These are phyloP conservation scores for Agonum fuliginosum DNA, from an alignment of 2,888 invertebrate genomes.

Conservation along the genomic window DNA sequence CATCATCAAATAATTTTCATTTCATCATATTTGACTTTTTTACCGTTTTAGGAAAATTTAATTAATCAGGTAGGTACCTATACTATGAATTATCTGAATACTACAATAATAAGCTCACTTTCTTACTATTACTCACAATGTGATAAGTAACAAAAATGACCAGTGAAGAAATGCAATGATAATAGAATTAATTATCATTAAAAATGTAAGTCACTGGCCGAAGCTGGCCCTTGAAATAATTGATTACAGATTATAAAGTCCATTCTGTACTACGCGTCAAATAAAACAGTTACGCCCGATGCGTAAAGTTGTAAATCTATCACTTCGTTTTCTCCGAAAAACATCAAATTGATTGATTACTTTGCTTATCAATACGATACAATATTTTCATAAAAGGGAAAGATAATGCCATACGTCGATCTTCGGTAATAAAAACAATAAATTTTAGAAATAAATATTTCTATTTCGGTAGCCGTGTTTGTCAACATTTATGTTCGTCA, in stretches of 20 bases:
- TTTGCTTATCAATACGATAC: constrained; percentile 11
- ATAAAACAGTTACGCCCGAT: constrained; percentile 29
- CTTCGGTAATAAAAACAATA: constrained; percentile 6
- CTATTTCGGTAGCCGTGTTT: not conserved
- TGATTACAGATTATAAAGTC: constrained; percentile 18
- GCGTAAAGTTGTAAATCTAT: constrained; percentile 31
- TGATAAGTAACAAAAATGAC: too few relatives aligned
- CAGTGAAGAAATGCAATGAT: constrained; percentile 6
- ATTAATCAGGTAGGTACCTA: too few relatives aligned
- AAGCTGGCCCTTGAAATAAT: constrained; percentile 4
- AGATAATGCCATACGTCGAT: too few relatives aligned
- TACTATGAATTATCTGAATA: too few relatives aligned
- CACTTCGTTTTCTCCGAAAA: constrained; percentile 8
- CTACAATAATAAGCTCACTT: too few relatives aligned
- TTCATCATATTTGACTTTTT: too few relatives aligned
- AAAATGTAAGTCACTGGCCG: constrained; percentile 18
- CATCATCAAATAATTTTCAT: too few relatives aligned
- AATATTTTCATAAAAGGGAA: not conserved
- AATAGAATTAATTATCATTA: not conserved
- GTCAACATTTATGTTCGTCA: constrained; percentile 15
- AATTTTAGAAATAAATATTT: constrained; percentile 30
- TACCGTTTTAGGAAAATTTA: too few relatives aligned
- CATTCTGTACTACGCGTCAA: constrained; percentile 31
- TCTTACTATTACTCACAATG: too few relatives aligned
- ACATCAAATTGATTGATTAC: constrained; percentile 22